These are phyloP conservation scores for Conchocele bisecta DNA, from an alignment of 2,888 invertebrate species.

Conservation along the genomic window DNA sequence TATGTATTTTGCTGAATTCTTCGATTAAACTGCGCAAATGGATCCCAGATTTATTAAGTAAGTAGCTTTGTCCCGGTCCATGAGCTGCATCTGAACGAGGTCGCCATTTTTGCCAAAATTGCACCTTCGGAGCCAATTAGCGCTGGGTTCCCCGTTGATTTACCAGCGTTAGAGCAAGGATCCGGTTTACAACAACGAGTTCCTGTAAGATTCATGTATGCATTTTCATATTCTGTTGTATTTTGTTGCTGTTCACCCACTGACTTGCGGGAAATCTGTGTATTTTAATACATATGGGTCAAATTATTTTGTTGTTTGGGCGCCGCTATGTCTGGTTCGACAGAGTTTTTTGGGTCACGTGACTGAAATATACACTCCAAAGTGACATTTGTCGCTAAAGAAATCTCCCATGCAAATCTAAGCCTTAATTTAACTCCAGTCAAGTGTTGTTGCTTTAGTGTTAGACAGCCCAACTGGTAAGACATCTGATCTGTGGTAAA, in stretches of 20 bases:
- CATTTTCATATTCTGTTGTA: background rate
- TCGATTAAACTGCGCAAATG: constrained; percentile 34
- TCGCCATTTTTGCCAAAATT: constrained; percentile 54
- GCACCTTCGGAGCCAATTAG: background rate
- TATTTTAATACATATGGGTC: constrained; percentile 48
- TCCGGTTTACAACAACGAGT: background rate
- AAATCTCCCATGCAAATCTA: no score
- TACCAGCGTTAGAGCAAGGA: background rate
- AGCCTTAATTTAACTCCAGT: no score
- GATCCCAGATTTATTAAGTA: constrained; percentile 51
- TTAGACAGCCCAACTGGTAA: no score
- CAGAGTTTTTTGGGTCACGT: constrained; percentile 44
- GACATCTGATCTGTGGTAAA: no score
- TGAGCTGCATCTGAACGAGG: constrained; percentile 12
- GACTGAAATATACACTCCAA: no score
- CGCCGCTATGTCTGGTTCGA: constrained; percentile 57
- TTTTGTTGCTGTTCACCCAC: background rate
- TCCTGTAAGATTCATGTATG: constrained; percentile 2
- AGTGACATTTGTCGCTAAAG: no score
- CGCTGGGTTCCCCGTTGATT: constrained; percentile 24
- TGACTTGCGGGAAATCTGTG: constrained; percentile 8
- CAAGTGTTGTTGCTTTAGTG: no score
- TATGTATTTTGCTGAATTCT: no score
- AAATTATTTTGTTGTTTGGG: constrained; percentile 44
- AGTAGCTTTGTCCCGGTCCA: constrained; percentile 14